A percentile compares a stretch with the other conserved stretches of the same genome.
Conservation (phyloP, 2,888 invertebrate genomes). For the Thalpophila matura region DNA sequence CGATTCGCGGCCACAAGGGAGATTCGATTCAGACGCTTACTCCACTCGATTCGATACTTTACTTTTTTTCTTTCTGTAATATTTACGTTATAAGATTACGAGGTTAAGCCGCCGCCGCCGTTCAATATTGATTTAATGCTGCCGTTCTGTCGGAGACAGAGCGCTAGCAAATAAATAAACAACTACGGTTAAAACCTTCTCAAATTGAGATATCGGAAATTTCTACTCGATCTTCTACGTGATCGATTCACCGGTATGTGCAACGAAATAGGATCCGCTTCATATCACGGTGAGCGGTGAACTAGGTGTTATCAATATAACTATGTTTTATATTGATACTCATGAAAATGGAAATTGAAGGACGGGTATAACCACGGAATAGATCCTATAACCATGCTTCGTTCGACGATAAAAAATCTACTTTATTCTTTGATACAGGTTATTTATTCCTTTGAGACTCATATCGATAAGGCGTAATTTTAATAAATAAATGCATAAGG, state of each 20-base stretch:
- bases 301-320: slow-evolving; percentile 44
- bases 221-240: slow-evolving; percentile 44
- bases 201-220: slow-evolving; percentile 53
- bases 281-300: slow-evolving; percentile 21
- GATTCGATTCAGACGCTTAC: slow-evolving; percentile 56
- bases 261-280: slow-evolving; percentile 32
- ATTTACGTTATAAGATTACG: slow-evolving; percentile 62
- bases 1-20: slow-evolving; percentile 60
- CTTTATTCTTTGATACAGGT: slow-evolving; percentile 26
- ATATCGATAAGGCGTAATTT: neutral
- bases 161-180: slow-evolving; percentile 43
- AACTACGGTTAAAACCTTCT: slow-evolving; percentile 44
- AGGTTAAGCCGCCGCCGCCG: slow-evolving; percentile 47
- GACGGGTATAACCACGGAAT: slow-evolving; percentile 19
- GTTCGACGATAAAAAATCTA: slow-evolving; percentile 19
- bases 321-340: slow-evolving; percentile 22
- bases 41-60: slow-evolving; percentile 51
- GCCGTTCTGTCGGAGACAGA: slow-evolving; percentile 49
- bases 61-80: slow-evolving; percentile 58
- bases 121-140: slow-evolving; percentile 62
- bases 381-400: slow-evolving; percentile 20
- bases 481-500: slow-evolving; percentile 1
- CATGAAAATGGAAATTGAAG: slow-evolving; percentile 58
- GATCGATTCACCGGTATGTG: slow-evolving; percentile 45
- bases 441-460: slow-evolving; percentile 14